These are phyloP conservation scores for Cephalotes varians DNA, from an alignment of 2,888 invertebrate genomes.

Conservation along the genomic window DNA sequence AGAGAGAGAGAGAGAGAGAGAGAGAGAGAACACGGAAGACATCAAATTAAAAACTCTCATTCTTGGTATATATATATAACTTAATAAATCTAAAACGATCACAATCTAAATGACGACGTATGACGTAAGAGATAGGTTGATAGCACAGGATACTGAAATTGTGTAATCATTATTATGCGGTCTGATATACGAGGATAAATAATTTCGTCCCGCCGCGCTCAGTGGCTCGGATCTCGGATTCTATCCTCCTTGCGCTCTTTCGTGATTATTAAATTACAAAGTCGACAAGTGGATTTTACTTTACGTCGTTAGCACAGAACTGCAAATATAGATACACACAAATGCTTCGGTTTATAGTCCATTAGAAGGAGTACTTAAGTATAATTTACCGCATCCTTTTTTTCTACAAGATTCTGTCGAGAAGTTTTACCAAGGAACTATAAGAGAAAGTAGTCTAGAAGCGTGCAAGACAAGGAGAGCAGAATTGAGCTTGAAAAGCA, in stretches of 20 bases:
- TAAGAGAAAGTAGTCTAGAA: conserved; percentile 53
- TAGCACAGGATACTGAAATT: neutral
- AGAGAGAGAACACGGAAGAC: neutral
- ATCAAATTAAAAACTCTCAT: neutral
- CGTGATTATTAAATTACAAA: conserved; percentile 55
- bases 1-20: too few species aligned
- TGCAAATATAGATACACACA: conserved; percentile 44
- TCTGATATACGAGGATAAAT: conserved; percentile 25
- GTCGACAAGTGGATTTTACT: conserved; percentile 56
- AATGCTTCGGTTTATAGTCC: conserved; percentile 48
- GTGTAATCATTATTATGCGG: conserved; percentile 5
- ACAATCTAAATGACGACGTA: neutral
- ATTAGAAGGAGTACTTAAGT: conserved; percentile 54
- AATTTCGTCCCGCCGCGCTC: conserved; percentile 21
- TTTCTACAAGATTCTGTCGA: conserved; percentile 51
- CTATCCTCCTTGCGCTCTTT: conserved; percentile 38
- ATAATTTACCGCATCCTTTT: conserved; percentile 50
- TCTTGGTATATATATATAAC: neutral
- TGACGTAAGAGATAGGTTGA: neutral
- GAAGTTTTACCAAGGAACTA: conserved; percentile 56
- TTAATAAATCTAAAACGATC: neutral
- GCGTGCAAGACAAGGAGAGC: conserved; percentile 48
- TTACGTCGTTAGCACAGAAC: conserved; percentile 47
- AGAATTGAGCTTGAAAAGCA: conserved; percentile 52
- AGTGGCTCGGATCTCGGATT: conserved; percentile 28